Percentiles rank a stretch among this genome's conserved stretches.
phyloP scores from a whole-genome alignment of 2,888 invertebrate species.

The Mimumesa dahlbomi region DNA sequence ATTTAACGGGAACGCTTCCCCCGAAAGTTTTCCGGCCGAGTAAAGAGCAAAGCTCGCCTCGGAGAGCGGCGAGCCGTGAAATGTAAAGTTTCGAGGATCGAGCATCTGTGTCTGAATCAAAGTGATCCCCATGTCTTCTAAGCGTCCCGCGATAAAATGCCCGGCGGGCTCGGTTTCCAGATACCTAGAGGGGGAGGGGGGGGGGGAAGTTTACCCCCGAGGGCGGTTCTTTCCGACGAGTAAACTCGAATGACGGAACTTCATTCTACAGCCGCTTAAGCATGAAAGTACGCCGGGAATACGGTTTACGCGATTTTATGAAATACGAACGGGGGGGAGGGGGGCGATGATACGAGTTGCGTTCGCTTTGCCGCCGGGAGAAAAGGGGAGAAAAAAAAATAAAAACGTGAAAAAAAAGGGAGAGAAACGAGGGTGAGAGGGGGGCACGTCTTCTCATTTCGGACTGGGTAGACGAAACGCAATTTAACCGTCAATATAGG shows the following conservation, averaged over 20 bases:
- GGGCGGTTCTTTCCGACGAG: not conserved
- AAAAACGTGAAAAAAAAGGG: not conserved
- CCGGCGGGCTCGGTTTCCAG: not conserved
- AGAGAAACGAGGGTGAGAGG: too few species aligned
- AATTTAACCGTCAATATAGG: not conserved
- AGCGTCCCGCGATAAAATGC: slow-evolving; percentile 8
- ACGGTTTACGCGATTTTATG: not conserved
- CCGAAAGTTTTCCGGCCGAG: slow-evolving; percentile 17
- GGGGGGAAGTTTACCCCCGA: not conserved
- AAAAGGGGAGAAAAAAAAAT: not conserved
- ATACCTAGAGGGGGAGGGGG: too few species aligned
- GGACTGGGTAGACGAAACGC: not conserved
- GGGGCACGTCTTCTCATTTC: not conserved
- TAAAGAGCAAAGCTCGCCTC: slow-evolving; percentile 18
- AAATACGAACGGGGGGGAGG: too few species aligned
- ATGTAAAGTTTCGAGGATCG: slow-evolving; percentile 31
- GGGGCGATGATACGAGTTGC: too few species aligned
- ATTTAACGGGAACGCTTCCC: slow-evolving; percentile 2
- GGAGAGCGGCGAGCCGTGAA: slow-evolving; percentile 25
- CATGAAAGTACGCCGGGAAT: not conserved
- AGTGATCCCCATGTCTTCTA: slow-evolving; percentile 18
- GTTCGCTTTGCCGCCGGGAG: not conserved
- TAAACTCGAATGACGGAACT: slow-evolving; percentile 4
- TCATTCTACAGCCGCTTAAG: slow-evolving; percentile 1
- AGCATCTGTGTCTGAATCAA: slow-evolving; percentile 38